These are phyloP conservation scores for Corapipo altera DNA, from an alignment of 2,113 vertebrate species.

Conservation along the genomic window DNA sequence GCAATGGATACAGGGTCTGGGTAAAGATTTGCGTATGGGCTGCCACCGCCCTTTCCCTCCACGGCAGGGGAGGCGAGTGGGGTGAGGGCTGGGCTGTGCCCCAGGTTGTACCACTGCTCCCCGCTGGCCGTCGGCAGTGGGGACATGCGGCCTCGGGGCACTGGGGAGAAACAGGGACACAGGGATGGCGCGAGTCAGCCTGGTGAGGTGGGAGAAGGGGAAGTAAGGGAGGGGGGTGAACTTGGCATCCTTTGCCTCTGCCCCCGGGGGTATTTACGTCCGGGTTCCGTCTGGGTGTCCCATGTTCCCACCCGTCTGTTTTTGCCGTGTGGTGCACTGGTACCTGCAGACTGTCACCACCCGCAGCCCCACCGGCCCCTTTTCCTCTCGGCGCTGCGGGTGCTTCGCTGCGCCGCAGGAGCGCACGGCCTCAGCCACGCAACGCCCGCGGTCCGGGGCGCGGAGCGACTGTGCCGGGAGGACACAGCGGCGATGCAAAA, in stretches of 20 bases:
- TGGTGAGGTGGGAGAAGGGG: neutral
- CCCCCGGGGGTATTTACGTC: too few species aligned
- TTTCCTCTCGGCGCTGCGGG: neutral
- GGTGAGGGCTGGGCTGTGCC: neutral
- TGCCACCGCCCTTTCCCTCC: neutral
- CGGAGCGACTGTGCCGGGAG: neutral
- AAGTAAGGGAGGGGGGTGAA: fast-evolving
- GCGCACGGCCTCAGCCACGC: neutral
- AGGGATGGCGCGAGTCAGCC: fast-evolving
- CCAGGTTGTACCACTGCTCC: neutral
- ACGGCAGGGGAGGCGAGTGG: fast-evolving
- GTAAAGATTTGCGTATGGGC: neutral
- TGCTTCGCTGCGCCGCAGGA: neutral
- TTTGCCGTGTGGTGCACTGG: neutral
- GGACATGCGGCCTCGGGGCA: neutral
- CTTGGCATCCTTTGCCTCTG: neutral
- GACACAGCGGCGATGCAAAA: neutral
- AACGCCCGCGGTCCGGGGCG: neutral
- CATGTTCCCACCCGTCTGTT: neutral
- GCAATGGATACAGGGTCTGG: fast-evolving
- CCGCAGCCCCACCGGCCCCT: neutral
- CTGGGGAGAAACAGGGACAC: neutral
- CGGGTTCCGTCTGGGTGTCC: too few species aligned
- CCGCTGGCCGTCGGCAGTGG: neutral
- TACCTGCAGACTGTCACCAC: neutral